Base-by-base conservation (phyloP, 2,797 vertebrate species). In the Micrastur ruficollis region DNA sequence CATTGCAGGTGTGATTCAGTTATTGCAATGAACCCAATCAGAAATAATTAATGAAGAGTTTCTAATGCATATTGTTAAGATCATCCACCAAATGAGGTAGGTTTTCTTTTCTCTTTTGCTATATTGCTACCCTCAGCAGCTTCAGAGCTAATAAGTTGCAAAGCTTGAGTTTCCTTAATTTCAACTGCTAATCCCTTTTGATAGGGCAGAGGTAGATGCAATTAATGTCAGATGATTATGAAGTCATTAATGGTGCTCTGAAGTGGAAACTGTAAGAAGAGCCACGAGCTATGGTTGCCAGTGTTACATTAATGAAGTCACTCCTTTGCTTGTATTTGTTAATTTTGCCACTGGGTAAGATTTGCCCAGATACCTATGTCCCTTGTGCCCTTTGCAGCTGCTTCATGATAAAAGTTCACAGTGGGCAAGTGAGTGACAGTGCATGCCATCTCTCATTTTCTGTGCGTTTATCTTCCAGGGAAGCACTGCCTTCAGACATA, bases 21-120 rank as follows among this genome's bases (percentile, higher is more conserved):
- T 97, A 95, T 89, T 97, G 72, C 82, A 96, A 88, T 75, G 90
- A 95, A 82, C 44, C 75, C 95, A 91, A 97, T 97, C 91, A 95
- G 93, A 95, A 98, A 96, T 98, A 97, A 98, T 98, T 96, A 98
- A 98, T 96, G 94, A 96, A 95, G 96, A 92, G 95, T 72, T 93
- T 96, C 79, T 97, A 97, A 97, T 93, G 96, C 46, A 32, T 96
- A 95, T 94, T 96, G 97, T 98, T 70, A 96, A 97, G 95, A 68
- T 82, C 94, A 95, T 96, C 95, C 92, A 97, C 93, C 47, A 55
- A 82, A 89, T 49, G 67, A 67, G 62, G 82, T 82, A 84, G 74
- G 72, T 97, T 95, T 97, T 90, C 95, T 97, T 95, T 93, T 68
- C 72, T 75, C 73, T 92, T 56, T 67, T 94, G 58, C 53, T 89